Conservation (phyloP, 2,113 vertebrate species). For the Talpa occidentalis region DNA sequence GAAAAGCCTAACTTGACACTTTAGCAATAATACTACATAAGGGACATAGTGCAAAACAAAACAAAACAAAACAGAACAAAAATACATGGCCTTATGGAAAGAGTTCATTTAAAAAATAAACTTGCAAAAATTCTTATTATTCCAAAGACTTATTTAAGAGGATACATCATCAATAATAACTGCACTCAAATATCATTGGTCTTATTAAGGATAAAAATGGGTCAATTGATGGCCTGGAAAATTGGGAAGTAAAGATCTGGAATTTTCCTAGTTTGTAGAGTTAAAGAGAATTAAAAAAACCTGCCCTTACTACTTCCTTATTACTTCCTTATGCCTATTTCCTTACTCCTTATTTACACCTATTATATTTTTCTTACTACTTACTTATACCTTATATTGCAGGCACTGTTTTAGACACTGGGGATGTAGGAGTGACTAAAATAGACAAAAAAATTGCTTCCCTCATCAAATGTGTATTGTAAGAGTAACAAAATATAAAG, state of each 20-base stretch:
- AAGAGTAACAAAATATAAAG: neutral
- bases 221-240: conserved; percentile 8
- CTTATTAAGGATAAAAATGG: neutral
- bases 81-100: neutral
- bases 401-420: neutral
- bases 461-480: neutral
- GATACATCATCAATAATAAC: neutral
- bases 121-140: neutral
- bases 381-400: neutral
- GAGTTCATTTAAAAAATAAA: neutral
- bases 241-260: neutral
- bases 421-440: neutral
- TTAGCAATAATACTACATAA: neutral
- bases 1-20: neutral
- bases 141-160: neutral
- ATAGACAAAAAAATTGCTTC: neutral
- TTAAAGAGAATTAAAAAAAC: neutral
- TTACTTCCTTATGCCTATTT: neutral
- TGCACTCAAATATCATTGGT: neutral
- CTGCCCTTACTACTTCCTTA: neutral
- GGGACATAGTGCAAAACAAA: neutral
- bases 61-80: neutral
- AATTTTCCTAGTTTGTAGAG: neutral
- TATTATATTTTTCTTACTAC: neutral
- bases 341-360: too few relatives aligned